These are phyloP conservation scores for Coremacera marginata DNA, from an alignment of 2,888 invertebrate species.

Conservation along the genomic window DNA sequence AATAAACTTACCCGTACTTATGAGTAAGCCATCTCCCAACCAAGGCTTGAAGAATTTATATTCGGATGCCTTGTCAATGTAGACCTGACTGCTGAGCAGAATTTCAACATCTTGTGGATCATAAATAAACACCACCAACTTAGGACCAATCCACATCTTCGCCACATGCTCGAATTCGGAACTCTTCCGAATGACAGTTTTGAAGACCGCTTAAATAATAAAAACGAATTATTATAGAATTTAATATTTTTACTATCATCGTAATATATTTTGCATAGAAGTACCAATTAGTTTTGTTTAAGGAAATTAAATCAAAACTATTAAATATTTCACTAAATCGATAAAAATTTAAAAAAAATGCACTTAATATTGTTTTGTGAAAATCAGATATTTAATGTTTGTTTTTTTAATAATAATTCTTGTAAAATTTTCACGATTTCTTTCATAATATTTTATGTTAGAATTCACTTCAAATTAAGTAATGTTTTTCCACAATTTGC, in stretches of 20 bases:
- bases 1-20: conserved; percentile 77
- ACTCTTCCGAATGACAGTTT: conserved; percentile 70
- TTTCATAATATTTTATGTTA: too few species aligned
- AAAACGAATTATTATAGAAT: conserved; percentile 4
- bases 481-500: too few species aligned
- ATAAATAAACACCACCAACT: conserved; percentile 79
- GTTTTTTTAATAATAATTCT: too few species aligned
- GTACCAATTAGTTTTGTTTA: too few species aligned
- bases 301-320: too few species aligned
- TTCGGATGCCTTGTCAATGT: conserved; percentile 84
- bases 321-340: too few species aligned
- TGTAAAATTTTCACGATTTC: too few species aligned
- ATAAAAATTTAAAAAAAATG: too few species aligned
- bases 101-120: conserved; percentile 85
- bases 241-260: neutral
- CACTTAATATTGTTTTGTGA: too few species aligned
- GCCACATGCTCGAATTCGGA: conserved; percentile 73
- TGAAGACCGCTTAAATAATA: conserved; percentile 76
- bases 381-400: too few species aligned
- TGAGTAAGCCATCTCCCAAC: conserved; percentile 85
- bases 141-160: conserved; percentile 83
- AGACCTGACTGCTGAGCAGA: conserved; percentile 82
- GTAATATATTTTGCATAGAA: too few species aligned
- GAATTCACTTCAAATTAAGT: too few species aligned
- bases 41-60: conserved; percentile 87